These are phyloP conservation scores for Penelope pileata DNA, from an alignment of 2,113 vertebrate genomes.

Conservation along the genomic window DNA sequence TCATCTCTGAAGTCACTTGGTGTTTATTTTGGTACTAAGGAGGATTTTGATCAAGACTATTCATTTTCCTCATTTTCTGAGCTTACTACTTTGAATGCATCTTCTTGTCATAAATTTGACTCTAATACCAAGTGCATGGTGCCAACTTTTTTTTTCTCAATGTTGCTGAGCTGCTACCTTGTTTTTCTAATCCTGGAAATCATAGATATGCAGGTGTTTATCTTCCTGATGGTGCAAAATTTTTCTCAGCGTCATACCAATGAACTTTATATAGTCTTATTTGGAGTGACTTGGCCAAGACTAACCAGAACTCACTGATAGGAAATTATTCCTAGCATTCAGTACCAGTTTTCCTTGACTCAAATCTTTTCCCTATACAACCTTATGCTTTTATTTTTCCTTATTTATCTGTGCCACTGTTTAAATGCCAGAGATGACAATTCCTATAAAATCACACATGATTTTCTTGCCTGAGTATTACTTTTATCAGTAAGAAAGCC, in stretches of 20 bases:
- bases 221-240: neutral
- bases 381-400: neutral
- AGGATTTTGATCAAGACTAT: neutral
- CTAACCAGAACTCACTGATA: neutral
- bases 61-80: neutral
- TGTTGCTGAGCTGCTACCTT: neutral
- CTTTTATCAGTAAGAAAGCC: neutral
- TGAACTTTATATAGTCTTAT: neutral
- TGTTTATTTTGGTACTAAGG: neutral
- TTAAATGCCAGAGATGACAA: neutral
- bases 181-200: neutral
- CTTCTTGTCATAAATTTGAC: neutral
- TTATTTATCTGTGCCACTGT: neutral
- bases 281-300: neutral
- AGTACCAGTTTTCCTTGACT: neutral
- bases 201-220: neutral
- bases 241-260: neutral
- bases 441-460: neutral
- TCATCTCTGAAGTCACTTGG: neutral
- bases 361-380: neutral
- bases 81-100: neutral
- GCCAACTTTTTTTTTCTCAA: neutral
- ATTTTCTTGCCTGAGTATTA: neutral
- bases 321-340: neutral
- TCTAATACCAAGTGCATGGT: neutral